These are phyloP conservation scores for Xestia ashworthii DNA, from an alignment of 2,888 invertebrate genomes.

Conservation along the genomic window DNA sequence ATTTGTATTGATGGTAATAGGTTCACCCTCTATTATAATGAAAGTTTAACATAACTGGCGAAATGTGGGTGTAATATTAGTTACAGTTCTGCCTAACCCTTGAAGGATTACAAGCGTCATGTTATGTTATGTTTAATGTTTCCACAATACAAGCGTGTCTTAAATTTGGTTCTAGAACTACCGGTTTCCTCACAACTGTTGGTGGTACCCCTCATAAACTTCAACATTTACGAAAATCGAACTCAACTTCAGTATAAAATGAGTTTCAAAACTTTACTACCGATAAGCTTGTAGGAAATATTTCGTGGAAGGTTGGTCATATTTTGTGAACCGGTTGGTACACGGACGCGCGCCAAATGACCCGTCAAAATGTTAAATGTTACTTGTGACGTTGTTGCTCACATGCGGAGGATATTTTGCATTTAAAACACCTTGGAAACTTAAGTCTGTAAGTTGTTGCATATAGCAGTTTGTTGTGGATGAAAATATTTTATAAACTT, in stretches of 20 bases:
- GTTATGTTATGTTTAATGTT: background rate
- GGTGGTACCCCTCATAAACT: background rate
- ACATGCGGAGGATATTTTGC: conserved; percentile 46
- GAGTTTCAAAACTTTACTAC: conserved; percentile 3
- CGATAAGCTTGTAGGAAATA: conserved; percentile 49
- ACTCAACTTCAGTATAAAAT: conserved; percentile 36
- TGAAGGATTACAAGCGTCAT: background rate
- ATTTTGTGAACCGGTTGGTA: conserved; percentile 72
- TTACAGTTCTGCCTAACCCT: background rate
- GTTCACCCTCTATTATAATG: background rate
- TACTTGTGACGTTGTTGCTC: conserved; percentile 67
- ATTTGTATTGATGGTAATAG: background rate
- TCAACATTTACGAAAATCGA: conserved; percentile 20
- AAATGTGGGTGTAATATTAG: background rate
- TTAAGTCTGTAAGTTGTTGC: conserved; percentile 37
- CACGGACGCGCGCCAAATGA: conserved; percentile 81
- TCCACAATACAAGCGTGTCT: too few relatives aligned
- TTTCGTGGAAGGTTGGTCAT: conserved; percentile 63
- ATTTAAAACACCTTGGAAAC: conserved; percentile 53
- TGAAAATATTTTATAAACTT: conserved; percentile 43
- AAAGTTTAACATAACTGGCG: background rate
- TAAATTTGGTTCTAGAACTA: background rate
- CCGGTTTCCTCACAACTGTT: background rate
- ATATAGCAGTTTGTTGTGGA: conserved; percentile 28
- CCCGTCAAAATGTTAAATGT: conserved; percentile 85